Evolutionary conservation across 2,888 invertebrate genomes (phyloP), one percentile per base, ranked within the genome.

Genomic region (Eulithis testata): DNA sequence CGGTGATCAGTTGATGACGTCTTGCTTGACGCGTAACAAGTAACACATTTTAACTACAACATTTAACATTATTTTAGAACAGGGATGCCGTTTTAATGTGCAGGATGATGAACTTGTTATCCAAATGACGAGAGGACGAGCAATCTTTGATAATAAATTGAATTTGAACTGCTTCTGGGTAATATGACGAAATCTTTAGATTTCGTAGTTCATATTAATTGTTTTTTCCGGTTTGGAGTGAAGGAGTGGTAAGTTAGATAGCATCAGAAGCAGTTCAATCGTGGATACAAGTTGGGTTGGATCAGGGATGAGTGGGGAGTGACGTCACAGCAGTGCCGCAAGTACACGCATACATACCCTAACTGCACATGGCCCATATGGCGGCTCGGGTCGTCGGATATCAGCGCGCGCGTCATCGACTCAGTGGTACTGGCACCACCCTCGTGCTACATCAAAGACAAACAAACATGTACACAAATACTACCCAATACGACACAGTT

Each of bases 381-480:
- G 94, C 96, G 95, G 94, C 96, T 96, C 94, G 96, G 96, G 95
- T 98, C 97, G 94, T 98, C 98, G 94, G 97, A 97, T 93, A 98
- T 98, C 94, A 98, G 96, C 94, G 97, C 97, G 93, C 97, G 96
- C 93, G 98, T 97, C 97, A 98, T 97, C 94, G 97, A 97, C 94
- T 98, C 98, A 94, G 97, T 97, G 94, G 97, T 96, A 95, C 95
- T 97, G 93, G 96, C 95, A 94, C 97, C 97, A 95, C 97, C 97
- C 95, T 97, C 97, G 95, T 97, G 97, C 97, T 97, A 95, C 93
- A 82, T 80, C 82, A 76, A 95, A 95, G 94, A 94, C 94, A 95
- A 94, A 94, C 94, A 94, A 85, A 91, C 87, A 91, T 88, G 85
- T 88, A 90, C 83, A 89, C 89, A 89, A 80, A 87, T 88, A 88